These are phyloP conservation scores for Ennomos quercinarius DNA, from an alignment of 2,888 invertebrate genomes.

Conservation along the genomic window DNA sequence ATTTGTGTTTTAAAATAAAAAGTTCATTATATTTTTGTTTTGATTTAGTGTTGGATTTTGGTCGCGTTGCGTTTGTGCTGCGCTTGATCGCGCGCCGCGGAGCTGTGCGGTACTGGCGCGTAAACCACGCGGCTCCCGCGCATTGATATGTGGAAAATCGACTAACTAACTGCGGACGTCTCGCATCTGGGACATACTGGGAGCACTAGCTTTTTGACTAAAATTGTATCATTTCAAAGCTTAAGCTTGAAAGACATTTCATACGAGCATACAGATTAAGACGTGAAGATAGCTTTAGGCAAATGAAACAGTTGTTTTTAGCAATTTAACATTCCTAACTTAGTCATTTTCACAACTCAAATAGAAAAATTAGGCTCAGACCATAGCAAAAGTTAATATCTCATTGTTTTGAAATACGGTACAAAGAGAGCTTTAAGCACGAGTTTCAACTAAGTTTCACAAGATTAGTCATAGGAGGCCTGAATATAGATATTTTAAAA, in stretches of 20 bases:
- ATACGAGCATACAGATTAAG: no score
- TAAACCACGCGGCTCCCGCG: slow-evolving; percentile 62
- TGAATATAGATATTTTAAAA: no score
- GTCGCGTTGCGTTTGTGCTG: slow-evolving; percentile 57
- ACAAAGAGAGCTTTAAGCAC: no score
- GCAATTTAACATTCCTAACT: background rate
- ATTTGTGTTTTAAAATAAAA: slow-evolving; percentile 1
- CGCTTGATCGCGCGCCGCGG: slow-evolving; percentile 69
- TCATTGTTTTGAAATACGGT: no score
- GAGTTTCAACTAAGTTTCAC: no score
- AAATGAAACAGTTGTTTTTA: background rate
- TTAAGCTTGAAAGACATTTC: no score
- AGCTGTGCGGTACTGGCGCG: slow-evolving; percentile 72
- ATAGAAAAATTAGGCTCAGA: no score
- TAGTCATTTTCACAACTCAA: no score
- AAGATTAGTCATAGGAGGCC: no score
- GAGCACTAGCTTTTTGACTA: slow-evolving; percentile 25
- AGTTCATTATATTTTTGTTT: slow-evolving; percentile 2
- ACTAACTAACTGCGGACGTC: slow-evolving; percentile 56
- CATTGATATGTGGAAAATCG: slow-evolving; percentile 74
- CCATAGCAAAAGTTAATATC: no score
- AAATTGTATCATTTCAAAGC: no score
- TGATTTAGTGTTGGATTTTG: slow-evolving; percentile 41
- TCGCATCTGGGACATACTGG: slow-evolving; percentile 49
- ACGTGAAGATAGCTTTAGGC: no score